These are phyloP conservation scores for Pheosia tremula DNA, from an alignment of 2,888 invertebrate species.

Conservation along the genomic window DNA sequence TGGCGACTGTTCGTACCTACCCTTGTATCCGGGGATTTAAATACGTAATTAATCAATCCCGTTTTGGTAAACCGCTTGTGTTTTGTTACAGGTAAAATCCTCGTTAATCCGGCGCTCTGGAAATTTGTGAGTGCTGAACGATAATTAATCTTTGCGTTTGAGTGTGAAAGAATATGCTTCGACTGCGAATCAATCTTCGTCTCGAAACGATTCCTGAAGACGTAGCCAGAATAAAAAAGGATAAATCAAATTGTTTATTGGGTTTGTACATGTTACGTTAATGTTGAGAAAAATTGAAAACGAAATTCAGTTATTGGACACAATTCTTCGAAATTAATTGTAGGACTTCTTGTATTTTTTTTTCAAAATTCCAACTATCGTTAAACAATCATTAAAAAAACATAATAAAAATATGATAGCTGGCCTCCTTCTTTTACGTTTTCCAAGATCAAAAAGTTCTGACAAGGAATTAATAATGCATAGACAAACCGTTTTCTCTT, in stretches of 20 bases:
- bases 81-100: conserved; percentile 41
- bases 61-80: conserved; percentile 7
- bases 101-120: conserved; percentile 27
- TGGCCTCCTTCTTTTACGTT: neutral
- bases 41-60: conserved; percentile 26
- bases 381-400: no score
- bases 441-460: neutral
- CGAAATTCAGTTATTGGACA: no score
- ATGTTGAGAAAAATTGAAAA: neutral
- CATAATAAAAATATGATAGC: no score
- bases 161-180: neutral
- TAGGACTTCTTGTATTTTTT: no score
- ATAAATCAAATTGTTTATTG: neutral
- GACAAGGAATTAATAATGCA: conserved; percentile 1
- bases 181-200: neutral
- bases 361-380: no score
- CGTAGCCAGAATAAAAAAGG: neutral
- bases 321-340: no score
- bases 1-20: conserved; percentile 14
- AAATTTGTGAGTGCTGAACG: conserved; percentile 31
- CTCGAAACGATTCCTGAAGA: neutral
- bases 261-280: neutral
- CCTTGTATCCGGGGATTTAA: conserved; percentile 18
- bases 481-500: neutral
- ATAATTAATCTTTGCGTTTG: conserved; percentile 23